Evolutionary conservation across 2,113 vertebrate species (phyloP), one percentile per base, ranked within the genome.

Genomic region (Solenodon paradoxus): DNA sequence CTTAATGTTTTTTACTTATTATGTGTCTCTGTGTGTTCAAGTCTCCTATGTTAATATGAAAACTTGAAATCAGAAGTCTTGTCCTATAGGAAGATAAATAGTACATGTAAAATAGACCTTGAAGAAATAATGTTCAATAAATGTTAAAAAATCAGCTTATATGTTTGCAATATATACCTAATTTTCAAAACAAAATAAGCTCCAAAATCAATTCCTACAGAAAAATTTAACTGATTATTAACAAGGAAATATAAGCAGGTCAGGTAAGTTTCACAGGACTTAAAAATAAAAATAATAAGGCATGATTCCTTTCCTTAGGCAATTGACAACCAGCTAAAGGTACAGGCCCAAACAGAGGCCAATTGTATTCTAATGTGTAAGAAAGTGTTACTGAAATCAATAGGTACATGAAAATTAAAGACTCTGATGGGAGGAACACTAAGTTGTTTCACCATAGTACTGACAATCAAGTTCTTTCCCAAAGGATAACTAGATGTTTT

Each of bases 151-250:
- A 84, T 63, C 40, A 88, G 38, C 3, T 72, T 66, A 17, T 15
- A 40, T 1, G 3, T 78, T 69, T 86, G 32, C 6, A 77, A 42
- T 42, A 71, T 9, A 88, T 1, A 89, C 10, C 4, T 19, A 32
- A 57, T 40, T 69, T 94, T 63, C 47, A 77, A 38, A 82, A 64
- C 5, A 51, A 49, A 55, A 82, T 93, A 68, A 84, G 63, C 16
- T 75, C 1, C 28, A 57, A 80, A 30, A 49, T 66, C 8, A 77
- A 12, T 66, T 89, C 30, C 22, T 55, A 55, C 0, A 49, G 68
- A 35, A 90, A 61, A 68, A 61, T 30, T 71, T 57, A 19, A 93
- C 77, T 28, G 91, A 88, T 64, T 88, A 82, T 71, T 94, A 84
- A 88, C 30, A 42, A 69, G 11, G 45, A 94, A 93, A 93, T 81